A percentile compares a stretch with the other conserved stretches of the same genome.
phyloP scores from a whole-genome alignment of 2,888 invertebrate species.

The Cynaeus angustus region DNA sequence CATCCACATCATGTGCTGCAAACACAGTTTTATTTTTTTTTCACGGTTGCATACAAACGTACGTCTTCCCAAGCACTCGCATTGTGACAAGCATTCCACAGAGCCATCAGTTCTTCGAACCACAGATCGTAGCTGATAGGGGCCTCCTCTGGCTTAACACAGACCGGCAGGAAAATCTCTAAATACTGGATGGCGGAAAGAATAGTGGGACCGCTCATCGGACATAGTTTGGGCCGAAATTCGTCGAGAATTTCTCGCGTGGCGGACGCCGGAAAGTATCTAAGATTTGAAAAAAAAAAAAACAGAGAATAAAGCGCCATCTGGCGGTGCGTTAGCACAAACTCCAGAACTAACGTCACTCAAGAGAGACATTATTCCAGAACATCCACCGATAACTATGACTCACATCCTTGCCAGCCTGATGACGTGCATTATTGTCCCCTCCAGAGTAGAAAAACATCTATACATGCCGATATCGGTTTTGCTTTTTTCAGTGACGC shows the following conservation, averaged over 20 bases:
- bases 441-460: conserved; percentile 63
- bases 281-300: conserved; percentile 62
- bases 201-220: conserved; percentile 77
- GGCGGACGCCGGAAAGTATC: conserved; percentile 82
- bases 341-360: too few species aligned
- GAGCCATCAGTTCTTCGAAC: conserved; percentile 84
- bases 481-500: conserved; percentile 75
- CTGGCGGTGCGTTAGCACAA: too few species aligned
- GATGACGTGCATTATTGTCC: conserved; percentile 64
- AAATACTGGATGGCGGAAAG: conserved; percentile 75
- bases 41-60: conserved; percentile 57
- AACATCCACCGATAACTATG: too few species aligned
- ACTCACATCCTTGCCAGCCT: conserved; percentile 66
- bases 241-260: conserved; percentile 91
- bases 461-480: conserved; percentile 77
- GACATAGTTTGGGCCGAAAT: conserved; percentile 85
- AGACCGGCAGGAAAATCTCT: conserved; percentile 85
- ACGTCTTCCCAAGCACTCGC: conserved; percentile 80
- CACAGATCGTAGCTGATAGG: conserved; percentile 83
- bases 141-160: conserved; percentile 77
- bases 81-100: conserved; percentile 87
- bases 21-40: conserved; percentile 59
- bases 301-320: not conserved
- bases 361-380: too few species aligned
- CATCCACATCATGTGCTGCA: conserved; percentile 81